phyloP scores from a whole-genome alignment of 1,140 invertebrate genomes.

The Hyphantria cunea region DNA sequence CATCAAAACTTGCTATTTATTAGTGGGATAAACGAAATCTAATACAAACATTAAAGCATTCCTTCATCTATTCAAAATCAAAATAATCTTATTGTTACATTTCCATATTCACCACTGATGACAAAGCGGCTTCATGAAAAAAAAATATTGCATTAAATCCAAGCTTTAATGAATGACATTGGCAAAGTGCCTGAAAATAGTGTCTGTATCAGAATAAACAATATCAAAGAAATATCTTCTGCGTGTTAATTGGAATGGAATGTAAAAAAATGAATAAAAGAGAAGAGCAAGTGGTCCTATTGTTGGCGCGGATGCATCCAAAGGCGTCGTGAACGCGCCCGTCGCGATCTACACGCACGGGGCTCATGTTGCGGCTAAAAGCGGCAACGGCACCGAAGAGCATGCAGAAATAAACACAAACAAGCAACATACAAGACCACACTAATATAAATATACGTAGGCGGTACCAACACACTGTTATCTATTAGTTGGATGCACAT shows the following conservation, averaged over 20 bases:
- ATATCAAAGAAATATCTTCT: constrained; percentile 9
- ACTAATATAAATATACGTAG: constrained; percentile 40
- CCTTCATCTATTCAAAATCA: background rate
- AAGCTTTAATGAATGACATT: constrained; percentile 13
- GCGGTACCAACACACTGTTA: constrained; percentile 28
- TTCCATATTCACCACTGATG: background rate
- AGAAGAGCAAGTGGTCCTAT: constrained; percentile 41
- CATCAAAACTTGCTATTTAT: constrained; percentile 9
- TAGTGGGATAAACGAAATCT: constrained; percentile 3
- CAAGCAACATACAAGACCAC: constrained; percentile 41
- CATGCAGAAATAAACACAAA: constrained; percentile 67
- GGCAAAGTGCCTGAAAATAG: constrained; percentile 11
- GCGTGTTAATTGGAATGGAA: constrained; percentile 20
- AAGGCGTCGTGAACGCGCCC: constrained; percentile 28
- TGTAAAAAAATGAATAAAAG: constrained; percentile 39
- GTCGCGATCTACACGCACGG: constrained; percentile 40
- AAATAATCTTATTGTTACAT: background rate
- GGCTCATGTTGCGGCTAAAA: constrained; percentile 74
- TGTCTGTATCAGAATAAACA: constrained; percentile 5
- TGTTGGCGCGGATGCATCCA: constrained; percentile 57
- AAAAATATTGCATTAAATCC: constrained; percentile 1
- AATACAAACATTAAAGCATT: background rate
- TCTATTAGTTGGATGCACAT: constrained; percentile 5
- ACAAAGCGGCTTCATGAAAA: constrained; percentile 7
- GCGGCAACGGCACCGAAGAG: constrained; percentile 51